These are phyloP conservation scores for Heliangelus exortis DNA, from an alignment of 2,797 vertebrate genomes.

Conservation along the genomic window DNA sequence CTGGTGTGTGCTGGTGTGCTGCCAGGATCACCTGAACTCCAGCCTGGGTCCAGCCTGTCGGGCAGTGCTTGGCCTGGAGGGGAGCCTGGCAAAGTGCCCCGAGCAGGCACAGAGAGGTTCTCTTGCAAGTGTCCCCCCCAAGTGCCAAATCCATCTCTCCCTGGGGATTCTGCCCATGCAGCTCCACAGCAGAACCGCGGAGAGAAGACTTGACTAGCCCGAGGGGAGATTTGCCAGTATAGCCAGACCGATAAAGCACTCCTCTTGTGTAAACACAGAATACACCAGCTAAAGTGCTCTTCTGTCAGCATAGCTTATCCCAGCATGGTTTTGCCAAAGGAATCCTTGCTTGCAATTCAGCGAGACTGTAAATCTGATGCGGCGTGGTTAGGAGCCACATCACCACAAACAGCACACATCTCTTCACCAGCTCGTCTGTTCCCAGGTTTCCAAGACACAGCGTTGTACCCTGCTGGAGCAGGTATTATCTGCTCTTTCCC, in stretches of 20 bases:
- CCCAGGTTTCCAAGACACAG: neutral
- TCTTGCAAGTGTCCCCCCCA: rapidly evolving
- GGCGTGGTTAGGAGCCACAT: neutral
- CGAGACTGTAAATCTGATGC: neutral
- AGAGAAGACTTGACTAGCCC: conserved; percentile 4
- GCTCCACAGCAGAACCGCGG: neutral
- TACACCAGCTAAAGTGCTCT: conserved; percentile 34
- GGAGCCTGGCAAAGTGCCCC: neutral
- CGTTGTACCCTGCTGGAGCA: neutral
- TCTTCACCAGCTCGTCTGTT: rapidly evolving
- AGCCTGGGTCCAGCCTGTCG: neutral
- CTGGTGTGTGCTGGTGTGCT: neutral
- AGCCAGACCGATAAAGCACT: conserved; percentile 14
- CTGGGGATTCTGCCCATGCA: neutral
- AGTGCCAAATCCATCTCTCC: neutral
- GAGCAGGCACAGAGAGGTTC: rapidly evolving
- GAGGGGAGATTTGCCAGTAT: conserved; percentile 10
- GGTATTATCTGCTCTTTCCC: neutral
- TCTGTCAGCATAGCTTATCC: conserved; percentile 59
- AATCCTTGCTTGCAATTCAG: neutral
- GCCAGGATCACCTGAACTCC: neutral
- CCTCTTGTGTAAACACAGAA: conserved; percentile 39
- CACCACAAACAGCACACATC: neutral
- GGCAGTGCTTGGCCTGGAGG: neutral
- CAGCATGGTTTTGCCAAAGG: neutral